Evolutionary conservation across 1,140 invertebrate genomes (phyloP), one percentile per base, ranked within the genome.

Genomic region (Calosoma granatense): DNA sequence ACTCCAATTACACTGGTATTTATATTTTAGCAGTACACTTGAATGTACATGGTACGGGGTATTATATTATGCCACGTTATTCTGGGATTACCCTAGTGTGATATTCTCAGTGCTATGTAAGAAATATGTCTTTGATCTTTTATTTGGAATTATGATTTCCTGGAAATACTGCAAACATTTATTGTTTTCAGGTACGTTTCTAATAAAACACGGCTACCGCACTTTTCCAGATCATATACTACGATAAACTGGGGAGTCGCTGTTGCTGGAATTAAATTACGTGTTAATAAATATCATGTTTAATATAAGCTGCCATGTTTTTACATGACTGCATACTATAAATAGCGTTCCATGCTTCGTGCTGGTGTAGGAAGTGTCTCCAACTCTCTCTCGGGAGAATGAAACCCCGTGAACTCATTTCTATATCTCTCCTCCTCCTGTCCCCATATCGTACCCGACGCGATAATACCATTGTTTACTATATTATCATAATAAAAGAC

Each of bases 261-360:
- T 17, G 41, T 47, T 17, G 41, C 41, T 11, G 15, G 26, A 47
- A 47, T 47, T 47, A 47, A 47, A 47, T 47, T 47, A 47, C 17
- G 41, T 47, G 41, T 47, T 47, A 47, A 47, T 47, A 47, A 47
- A 47, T 47, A 47, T 47, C 41, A 47, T 47, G 41, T 47, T 47
- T 47, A 47, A 47, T 47, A 47, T 47, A 47, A 47, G 41, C 15
- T 47, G 41, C 41, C 41, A 17, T 47, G 41, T 47, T 47, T 47
- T 47, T 11, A 47, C 41, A 47, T 47, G 41, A 47, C 41, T 47
- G 41, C 9, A 17, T 4, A 47, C 41, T 47, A 47, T 47, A 47
- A 47, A 47, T 47, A 47, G 41, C 41, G 17, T 17, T 17, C 3
- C 41, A 17, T 6, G 4, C 41, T 4, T 17, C 9, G 3, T 4